Evolutionary conservation across 2,888 invertebrate genomes (phyloP), one percentile per base, ranked within the genome.

Genomic region (Phyto melanocephala): DNA sequence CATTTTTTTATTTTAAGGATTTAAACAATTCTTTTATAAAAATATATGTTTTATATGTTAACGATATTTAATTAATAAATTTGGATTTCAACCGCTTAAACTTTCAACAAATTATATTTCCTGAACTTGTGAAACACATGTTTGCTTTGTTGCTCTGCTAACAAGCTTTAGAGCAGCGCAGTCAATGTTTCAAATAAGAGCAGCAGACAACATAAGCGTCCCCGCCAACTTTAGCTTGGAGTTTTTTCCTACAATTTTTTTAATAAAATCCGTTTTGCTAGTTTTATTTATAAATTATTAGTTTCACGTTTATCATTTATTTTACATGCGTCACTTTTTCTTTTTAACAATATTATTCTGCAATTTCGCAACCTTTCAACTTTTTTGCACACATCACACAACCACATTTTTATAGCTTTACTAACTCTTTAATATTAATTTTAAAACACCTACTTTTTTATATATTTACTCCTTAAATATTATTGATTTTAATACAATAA

Each of bases 71-170:
- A n/a, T n/a, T n/a, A n/a, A n/a, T n/a, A n/a, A n/a, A n/a, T n/a
- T n/a, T n/a, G n/a, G n/a, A n/a, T n/a, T n/a, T n/a, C n/a, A n/a
- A n/a, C n/a, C n/a, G n/a, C n/a, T n/a, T n/a, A n/a, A n/a, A n/a
- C n/a, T n/a, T 47, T 8, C 1, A 8, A 24, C 13, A 15, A 17
- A 42, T 11, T 5, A 33, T 37, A 45, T 67, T 68, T 68, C 35
- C 3, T 17, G 6, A 2, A 33, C 2, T 60, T 62, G 52, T 10
- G 52, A 42, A 79, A 78, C 81, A 79, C 81, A 81, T 68, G 81
- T 78, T 81, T 70, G 54, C 24, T 60, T 35, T 17, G 13, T 35
- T 40, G 10, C 56, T 56, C 10, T 20, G 11, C 3, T 11, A 7
- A 17, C 17, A 17, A 13, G 28, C 28, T 56, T 17, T 56, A 11